A percentile compares a stretch with the other conserved stretches of the same genome.
Evolutionary conservation across 2,113 vertebrate species (phyloP).

Genomic region (Cyanistes caeruleus): DNA sequence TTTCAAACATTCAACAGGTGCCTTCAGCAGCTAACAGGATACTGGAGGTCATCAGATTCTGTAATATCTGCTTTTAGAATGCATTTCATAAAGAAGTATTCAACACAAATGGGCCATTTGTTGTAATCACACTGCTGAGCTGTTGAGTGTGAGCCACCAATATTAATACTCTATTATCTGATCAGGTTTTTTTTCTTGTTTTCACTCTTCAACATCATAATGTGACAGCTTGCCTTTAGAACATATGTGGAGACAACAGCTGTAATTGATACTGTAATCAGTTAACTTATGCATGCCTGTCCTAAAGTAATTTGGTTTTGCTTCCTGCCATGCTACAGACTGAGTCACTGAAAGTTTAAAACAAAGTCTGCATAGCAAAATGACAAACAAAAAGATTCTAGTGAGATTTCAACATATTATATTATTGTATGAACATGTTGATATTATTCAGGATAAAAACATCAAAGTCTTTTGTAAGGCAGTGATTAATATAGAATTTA

Average conservation of each 20-base stretch:
- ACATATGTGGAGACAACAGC: not conserved
- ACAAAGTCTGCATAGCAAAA: not conserved
- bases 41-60: not conserved
- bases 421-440: not conserved
- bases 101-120: not conserved
- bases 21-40: not conserved
- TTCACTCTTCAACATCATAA: not conserved
- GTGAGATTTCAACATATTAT: not conserved
- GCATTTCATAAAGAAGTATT: not conserved
- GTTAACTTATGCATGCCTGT: not conserved
- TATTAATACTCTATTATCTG: not conserved
- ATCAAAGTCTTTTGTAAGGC: not conserved
- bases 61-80: not conserved
- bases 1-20: not conserved
- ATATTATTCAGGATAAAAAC: not conserved
- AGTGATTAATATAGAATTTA: not conserved
- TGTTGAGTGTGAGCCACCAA: not conserved
- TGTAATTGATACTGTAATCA: not conserved
- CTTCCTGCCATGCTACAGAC: not conserved
- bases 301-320: not conserved
- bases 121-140: not conserved
- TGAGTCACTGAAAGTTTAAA: constrained; percentile 2
- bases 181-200: not conserved
- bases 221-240: not conserved
- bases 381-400: not conserved